Conservation (phyloP, 2,888 invertebrate species). For the Automeris io region DNA sequence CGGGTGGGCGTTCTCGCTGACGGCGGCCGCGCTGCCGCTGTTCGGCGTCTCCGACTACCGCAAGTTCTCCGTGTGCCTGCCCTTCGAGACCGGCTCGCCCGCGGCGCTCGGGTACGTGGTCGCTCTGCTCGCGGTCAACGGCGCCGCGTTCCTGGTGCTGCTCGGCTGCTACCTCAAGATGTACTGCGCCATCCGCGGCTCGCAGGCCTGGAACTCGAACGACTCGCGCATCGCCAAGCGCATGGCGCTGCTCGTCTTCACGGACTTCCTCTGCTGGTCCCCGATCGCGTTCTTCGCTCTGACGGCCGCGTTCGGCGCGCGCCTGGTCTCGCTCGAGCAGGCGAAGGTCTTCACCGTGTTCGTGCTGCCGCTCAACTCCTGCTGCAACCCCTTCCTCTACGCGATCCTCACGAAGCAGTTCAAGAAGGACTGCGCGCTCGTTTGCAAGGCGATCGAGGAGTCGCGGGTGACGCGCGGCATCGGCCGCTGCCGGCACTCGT, state of each 20-base stretch:
- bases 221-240: constrained; percentile 97
- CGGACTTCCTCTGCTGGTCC: constrained; percentile 98
- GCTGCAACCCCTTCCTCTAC: constrained; percentile 98
- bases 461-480: constrained; percentile 92
- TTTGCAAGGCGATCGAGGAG: constrained; percentile 97
- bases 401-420: constrained; percentile 98
- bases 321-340: constrained; percentile 93
- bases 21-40: constrained; percentile 92
- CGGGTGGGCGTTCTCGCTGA: constrained; percentile 94
- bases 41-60: constrained; percentile 96
- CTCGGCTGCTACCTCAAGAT: constrained; percentile 98
- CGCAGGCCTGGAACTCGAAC: constrained; percentile 98
- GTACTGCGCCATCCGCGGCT: constrained; percentile 98
- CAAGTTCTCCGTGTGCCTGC: constrained; percentile 97
- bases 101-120: constrained; percentile 92
- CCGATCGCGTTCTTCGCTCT: constrained; percentile 97
- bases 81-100: constrained; percentile 91
- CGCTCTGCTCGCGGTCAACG: constrained; percentile 93
- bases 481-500: constrained; percentile 89
- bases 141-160: constrained; percentile 94
- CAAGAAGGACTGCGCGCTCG: constrained; percentile 96
- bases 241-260: constrained; percentile 97
- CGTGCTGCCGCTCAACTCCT: constrained; percentile 95
- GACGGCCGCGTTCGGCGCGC: constrained; percentile 94
- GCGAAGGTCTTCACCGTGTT: constrained; percentile 98